A percentile compares a stretch with the other conserved stretches of the same genome.
These are phyloP conservation scores for Leptodactylus fallax DNA, from an alignment of 2,797 vertebrate species.

Conservation along the genomic window DNA sequence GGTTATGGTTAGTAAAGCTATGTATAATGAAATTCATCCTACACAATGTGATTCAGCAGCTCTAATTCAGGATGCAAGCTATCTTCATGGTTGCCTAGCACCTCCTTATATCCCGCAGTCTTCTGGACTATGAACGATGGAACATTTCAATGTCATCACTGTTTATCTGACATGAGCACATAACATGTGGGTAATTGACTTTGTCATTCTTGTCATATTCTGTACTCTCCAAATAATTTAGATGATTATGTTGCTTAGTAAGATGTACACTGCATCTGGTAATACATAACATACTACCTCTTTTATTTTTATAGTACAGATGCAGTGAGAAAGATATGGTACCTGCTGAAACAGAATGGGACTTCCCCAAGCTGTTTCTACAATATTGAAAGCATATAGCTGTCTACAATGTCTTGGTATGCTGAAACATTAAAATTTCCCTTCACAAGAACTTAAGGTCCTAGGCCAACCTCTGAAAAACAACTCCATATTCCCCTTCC, in stretches of 20 bases:
- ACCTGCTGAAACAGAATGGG: too few relatives aligned
- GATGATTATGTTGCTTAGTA: neutral
- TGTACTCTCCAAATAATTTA: neutral
- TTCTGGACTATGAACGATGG: neutral
- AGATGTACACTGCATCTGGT: neutral
- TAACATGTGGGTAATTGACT: slow-evolving; percentile 22
- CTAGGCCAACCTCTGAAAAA: too few relatives aligned
- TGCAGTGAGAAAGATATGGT: too few relatives aligned
- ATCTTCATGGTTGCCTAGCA: slow-evolving; percentile 45
- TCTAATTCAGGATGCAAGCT: slow-evolving; percentile 38
- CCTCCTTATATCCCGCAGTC: slow-evolving; percentile 10
- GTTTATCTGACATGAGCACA: slow-evolving; percentile 31
- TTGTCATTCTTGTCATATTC: neutral
- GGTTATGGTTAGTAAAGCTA: slow-evolving; percentile 8
- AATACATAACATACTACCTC: too few relatives aligned
- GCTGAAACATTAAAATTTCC: too few relatives aligned
- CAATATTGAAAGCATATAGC: too few relatives aligned
- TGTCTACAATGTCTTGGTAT: too few relatives aligned
- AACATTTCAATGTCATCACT: slow-evolving; percentile 37
- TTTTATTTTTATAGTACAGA: too few relatives aligned
- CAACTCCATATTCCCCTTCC: too few relatives aligned
- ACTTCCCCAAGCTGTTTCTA: too few relatives aligned
- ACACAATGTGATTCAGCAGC: neutral
- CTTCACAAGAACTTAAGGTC: too few relatives aligned
- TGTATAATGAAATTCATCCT: neutral